phyloP scores from a whole-genome alignment of 2,888 invertebrate genomes.

The Caenorhabditis japonica region DNA sequence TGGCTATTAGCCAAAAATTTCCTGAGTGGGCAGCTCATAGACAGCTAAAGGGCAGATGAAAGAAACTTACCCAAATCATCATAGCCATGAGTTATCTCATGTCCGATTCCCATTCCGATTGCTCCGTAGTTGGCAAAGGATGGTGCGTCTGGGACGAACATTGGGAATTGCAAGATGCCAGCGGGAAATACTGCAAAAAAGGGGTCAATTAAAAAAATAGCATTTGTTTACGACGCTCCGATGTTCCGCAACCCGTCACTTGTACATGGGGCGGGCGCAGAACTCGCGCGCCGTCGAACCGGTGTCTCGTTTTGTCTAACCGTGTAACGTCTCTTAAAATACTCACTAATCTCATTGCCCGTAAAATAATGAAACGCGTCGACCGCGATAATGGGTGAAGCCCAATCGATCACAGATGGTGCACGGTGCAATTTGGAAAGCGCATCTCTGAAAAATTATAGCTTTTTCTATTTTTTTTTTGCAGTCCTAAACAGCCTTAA shows the following conservation, averaged over 20 bases:
- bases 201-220: background rate
- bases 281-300: too few species aligned
- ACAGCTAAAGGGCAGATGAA: too few species aligned
- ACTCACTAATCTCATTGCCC: constrained; percentile 68
- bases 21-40: too few species aligned
- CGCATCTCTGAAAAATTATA: constrained; percentile 29
- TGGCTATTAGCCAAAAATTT: too few species aligned
- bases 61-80: constrained; percentile 72
- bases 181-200: constrained; percentile 69
- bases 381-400: constrained; percentile 66
- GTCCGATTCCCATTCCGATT: constrained; percentile 73
- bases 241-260: too few species aligned
- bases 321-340: too few species aligned
- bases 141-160: constrained; percentile 69
- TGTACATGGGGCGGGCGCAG: too few species aligned
- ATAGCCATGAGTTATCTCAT: constrained; percentile 75
- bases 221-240: too few species aligned
- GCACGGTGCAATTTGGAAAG: constrained; percentile 50
- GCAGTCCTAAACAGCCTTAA: background rate
- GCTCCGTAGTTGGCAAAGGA: constrained; percentile 69
- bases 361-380: constrained; percentile 71
- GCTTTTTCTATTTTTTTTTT: background rate
- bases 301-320: too few species aligned
- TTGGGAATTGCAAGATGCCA: constrained; percentile 71
- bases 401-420: constrained; percentile 58